Conservation (phyloP, 2,888 invertebrate genomes). For the Pomacea canaliculata region DNA sequence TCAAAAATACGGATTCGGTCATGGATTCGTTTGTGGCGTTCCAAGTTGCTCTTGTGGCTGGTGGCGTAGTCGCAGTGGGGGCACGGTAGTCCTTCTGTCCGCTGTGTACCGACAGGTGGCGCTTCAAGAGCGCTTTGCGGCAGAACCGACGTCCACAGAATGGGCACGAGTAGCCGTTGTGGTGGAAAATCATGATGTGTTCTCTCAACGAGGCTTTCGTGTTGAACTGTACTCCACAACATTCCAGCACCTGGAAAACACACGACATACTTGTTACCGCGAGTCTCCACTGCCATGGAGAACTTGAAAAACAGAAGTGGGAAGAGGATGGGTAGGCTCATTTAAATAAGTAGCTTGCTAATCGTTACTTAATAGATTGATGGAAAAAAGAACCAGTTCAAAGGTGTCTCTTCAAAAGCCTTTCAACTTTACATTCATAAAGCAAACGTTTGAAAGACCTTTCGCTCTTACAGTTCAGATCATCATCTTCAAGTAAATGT, state of each 20-base stretch:
- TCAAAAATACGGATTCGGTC: constrained; percentile 27
- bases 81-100: constrained; percentile 71
- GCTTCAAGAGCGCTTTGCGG: constrained; percentile 70
- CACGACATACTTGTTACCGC: too few species aligned
- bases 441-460: too few species aligned
- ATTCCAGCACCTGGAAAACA: constrained; percentile 54
- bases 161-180: constrained; percentile 70
- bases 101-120: constrained; percentile 71
- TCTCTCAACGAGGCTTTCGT: constrained; percentile 70
- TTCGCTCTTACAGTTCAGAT: too few species aligned
- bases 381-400: too few species aligned
- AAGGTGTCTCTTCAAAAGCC: too few species aligned
- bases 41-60: constrained; percentile 71
- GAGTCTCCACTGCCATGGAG: too few species aligned
- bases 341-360: neutral
- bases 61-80: constrained; percentile 71
- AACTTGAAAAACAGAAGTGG: too few species aligned
- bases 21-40: constrained; percentile 68
- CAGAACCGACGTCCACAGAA: constrained; percentile 70
- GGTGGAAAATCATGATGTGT: constrained; percentile 70
- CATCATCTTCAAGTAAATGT: too few species aligned
- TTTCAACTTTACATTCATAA: too few species aligned
- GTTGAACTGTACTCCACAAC: constrained; percentile 68
- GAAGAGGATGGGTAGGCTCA: too few species aligned
- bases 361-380: too few species aligned